Percentiles rank a stretch among this genome's conserved stretches.
Conservation (phyloP, 2,113 vertebrate species). For the Illadopsis cleaveri region DNA sequence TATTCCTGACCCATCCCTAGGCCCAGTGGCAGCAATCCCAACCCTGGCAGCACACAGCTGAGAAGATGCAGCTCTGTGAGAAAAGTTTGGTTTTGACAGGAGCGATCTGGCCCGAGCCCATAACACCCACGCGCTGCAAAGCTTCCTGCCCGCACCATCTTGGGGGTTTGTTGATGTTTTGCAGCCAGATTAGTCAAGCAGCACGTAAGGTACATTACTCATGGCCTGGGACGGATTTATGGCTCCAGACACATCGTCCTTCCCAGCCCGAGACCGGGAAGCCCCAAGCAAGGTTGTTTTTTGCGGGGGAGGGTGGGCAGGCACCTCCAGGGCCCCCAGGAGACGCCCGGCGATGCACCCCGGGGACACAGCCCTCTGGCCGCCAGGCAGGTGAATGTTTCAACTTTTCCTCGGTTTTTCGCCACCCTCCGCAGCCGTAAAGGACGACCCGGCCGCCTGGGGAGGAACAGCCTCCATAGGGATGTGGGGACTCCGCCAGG, state of each 20-base stretch:
- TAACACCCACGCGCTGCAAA: not conserved
- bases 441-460: too few relatives aligned
- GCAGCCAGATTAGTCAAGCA: not conserved
- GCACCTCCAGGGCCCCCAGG: not conserved
- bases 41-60: not conserved
- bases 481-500: too few relatives aligned
- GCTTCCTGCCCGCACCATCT: not conserved
- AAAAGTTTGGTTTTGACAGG: not conserved
- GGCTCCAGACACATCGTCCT: not conserved
- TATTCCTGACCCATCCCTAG: not conserved
- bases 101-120: not conserved
- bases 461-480: not conserved
- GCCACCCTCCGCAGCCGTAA: rapidly evolving
- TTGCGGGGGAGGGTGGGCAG: too few relatives aligned
- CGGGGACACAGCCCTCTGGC: not conserved
- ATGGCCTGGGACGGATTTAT: not conserved
- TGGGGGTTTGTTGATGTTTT: not conserved
- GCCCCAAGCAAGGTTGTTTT: not conserved
- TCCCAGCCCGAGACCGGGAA: not conserved
- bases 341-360: not conserved
- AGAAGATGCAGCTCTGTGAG: not conserved
- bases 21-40: not conserved
- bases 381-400: rapidly evolving
- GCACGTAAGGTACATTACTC: not conserved
- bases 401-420: not conserved